Conservation (phyloP, 2,113 vertebrate genomes). For the Eidolon helvum region DNA sequence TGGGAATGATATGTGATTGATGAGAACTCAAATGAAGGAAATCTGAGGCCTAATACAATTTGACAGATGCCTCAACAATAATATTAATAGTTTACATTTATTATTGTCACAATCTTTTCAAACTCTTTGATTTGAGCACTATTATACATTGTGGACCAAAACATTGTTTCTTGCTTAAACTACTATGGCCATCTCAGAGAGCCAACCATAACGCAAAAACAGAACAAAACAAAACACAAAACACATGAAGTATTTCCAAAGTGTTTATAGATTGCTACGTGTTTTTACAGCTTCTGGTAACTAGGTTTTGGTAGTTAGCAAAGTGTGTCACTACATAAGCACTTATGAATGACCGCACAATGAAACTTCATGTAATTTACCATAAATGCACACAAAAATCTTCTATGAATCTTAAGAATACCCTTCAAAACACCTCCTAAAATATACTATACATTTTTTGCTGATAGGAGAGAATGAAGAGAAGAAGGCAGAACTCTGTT, state of each 20-base stretch:
- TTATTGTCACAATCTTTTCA: slow-evolving; percentile 34
- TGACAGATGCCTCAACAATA: slow-evolving; percentile 10
- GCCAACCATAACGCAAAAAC: not conserved
- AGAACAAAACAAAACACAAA: not conserved
- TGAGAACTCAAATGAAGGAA: slow-evolving; percentile 51
- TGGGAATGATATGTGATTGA: slow-evolving; percentile 12
- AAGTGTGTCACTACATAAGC: not conserved
- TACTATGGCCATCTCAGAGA: not conserved
- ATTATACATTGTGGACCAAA: not conserved
- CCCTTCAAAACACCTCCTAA: slow-evolving; percentile 27
- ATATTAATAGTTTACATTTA: slow-evolving; percentile 28
- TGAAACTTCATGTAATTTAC: slow-evolving; percentile 64
- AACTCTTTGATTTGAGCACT: not conserved
- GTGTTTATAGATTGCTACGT: not conserved
- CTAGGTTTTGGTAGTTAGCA: not conserved
- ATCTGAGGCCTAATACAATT: slow-evolving; percentile 44
- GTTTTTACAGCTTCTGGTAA: slow-evolving; percentile 57
- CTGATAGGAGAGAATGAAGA: not conserved
- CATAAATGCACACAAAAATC: not conserved
- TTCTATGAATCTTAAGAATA: slow-evolving; percentile 5
- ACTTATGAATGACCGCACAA: slow-evolving; percentile 36
- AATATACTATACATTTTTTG: slow-evolving; percentile 4
- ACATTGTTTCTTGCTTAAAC: not conserved
- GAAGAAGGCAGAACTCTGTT: slow-evolving; percentile 26
- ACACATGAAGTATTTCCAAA: not conserved